Conservation (phyloP, 2,797 vertebrate species). For the Menidia menidia region DNA sequence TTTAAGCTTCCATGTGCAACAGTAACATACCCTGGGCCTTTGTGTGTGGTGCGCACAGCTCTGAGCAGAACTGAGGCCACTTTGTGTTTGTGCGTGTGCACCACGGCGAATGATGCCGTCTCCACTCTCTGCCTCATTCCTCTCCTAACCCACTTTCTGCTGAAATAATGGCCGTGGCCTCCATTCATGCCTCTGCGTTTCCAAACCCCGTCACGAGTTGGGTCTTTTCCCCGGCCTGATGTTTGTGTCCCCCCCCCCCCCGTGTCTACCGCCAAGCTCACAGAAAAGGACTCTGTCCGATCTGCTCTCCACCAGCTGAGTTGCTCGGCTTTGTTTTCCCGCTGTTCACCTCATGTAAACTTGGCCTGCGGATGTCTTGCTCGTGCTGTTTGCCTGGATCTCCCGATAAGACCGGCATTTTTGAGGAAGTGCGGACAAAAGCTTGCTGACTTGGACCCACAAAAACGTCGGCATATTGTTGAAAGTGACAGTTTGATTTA, state of each 20-base stretch:
- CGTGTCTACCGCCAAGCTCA: constrained; percentile 47
- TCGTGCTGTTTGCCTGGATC: constrained; percentile 43
- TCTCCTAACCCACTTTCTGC: constrained; percentile 29
- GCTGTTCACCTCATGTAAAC: neutral
- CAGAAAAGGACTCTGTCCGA: constrained; percentile 37
- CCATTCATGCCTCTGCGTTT: constrained; percentile 42
- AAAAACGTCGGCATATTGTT: constrained; percentile 46
- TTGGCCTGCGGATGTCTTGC: constrained; percentile 47
- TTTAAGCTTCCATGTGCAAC: no score
- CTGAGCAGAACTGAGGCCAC: constrained; percentile 52
- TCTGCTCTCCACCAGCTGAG: constrained; percentile 5
- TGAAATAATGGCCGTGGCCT: constrained; percentile 33
- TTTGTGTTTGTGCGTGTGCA: constrained; percentile 38
- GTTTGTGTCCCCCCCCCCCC: neutral
- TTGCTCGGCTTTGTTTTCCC: constrained; percentile 6
- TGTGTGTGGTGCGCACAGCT: neutral
- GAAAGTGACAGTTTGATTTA: constrained; percentile 60
- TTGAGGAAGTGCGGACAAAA: constrained; percentile 33
- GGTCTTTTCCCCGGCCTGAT: constrained; percentile 28
- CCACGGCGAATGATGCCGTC: constrained; percentile 27
- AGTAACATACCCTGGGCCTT: no score
- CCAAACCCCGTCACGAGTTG: constrained; percentile 46
- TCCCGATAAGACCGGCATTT: constrained; percentile 41
- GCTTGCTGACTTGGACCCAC: neutral
- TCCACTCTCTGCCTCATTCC: neutral